These are phyloP conservation scores for Panurus biarmicus DNA, from an alignment of 2,113 vertebrate species.

Conservation along the genomic window DNA sequence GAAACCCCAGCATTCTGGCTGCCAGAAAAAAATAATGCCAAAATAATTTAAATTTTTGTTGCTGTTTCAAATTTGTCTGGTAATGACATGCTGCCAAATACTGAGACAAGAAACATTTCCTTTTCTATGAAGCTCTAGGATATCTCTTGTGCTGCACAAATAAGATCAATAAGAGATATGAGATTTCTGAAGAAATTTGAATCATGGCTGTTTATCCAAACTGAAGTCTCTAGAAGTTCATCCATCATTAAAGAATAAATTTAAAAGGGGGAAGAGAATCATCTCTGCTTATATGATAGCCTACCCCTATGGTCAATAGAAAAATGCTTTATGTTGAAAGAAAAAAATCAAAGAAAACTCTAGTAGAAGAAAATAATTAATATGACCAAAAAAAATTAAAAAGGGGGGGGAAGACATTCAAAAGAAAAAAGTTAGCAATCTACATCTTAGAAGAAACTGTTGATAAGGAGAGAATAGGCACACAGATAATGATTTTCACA, in stretches of 20 bases:
- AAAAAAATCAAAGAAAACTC: not conserved
- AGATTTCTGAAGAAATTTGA: not conserved
- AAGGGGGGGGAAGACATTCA: fast-evolving
- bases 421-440: not conserved
- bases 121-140: not conserved
- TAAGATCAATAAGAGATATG: not conserved
- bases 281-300: not conserved
- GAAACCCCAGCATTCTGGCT: not conserved
- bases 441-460: not conserved
- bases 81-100: not conserved
- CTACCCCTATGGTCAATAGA: not conserved
- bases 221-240: not conserved
- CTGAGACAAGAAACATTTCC: not conserved
- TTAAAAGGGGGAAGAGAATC: not conserved
- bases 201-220: not conserved
- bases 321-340: not conserved
- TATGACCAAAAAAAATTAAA: not conserved
- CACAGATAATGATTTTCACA: not conserved
- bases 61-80: not conserved
- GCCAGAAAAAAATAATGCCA: not conserved
- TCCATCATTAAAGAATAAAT: not conserved
- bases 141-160: not conserved
- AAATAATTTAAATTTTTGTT: not conserved
- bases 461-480: not conserved
- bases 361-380: not conserved